Evolutionary conservation across 2,797 vertebrate species (phyloP).

Genomic region (Pangasius djambal): DNA sequence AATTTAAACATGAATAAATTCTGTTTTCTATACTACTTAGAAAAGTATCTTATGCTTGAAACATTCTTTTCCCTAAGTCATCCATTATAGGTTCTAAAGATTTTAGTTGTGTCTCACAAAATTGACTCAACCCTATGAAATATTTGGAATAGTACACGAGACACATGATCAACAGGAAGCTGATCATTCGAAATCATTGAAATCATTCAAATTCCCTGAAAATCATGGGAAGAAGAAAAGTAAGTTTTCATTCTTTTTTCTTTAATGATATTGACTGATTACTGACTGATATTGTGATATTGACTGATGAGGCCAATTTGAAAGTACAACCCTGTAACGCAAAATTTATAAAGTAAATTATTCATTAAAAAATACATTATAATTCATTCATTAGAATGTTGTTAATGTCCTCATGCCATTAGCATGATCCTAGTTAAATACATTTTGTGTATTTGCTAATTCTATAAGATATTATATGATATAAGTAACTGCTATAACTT

Average conservation of each 20-base stretch:
- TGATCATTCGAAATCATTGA: background rate
- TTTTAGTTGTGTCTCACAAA: background rate
- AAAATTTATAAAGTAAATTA: background rate
- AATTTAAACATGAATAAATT: background rate
- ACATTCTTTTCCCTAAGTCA: background rate
- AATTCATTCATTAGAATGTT: background rate
- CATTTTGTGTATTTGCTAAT: background rate
- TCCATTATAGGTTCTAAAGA: background rate
- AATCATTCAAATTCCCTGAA: background rate
- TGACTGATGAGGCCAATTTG: background rate
- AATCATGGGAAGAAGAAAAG: background rate
- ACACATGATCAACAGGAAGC: background rate
- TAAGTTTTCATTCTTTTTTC: background rate
- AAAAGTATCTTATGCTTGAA: background rate
- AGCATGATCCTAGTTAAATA: background rate
- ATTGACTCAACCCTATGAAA: background rate
- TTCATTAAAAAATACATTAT: background rate
- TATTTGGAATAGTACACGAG: background rate
- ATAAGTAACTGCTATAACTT: background rate
- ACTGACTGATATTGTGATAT: background rate
- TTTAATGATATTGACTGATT: background rate
- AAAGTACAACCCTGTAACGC: background rate
- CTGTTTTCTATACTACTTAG: background rate
- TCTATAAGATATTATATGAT: background rate
- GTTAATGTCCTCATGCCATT: background rate